Conservation (phyloP, 2,797 vertebrate genomes). For the Gastrophryne carolinensis region DNA sequence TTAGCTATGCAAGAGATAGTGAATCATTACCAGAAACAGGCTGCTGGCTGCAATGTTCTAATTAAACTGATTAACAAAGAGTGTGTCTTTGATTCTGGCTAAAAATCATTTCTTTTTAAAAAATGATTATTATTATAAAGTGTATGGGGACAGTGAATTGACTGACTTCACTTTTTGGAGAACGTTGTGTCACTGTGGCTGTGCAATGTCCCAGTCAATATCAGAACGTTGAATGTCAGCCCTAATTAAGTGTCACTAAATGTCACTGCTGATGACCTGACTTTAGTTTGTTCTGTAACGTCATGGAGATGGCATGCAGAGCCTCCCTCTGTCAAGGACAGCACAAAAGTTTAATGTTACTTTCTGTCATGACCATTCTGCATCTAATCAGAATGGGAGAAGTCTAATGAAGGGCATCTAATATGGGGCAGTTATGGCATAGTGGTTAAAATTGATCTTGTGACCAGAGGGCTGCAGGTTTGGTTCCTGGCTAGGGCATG, state of each 20-base stretch:
- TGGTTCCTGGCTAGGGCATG: too few relatives aligned
- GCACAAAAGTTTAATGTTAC: too few relatives aligned
- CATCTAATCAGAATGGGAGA: too few relatives aligned
- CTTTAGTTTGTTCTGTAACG: too few relatives aligned
- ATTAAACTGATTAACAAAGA: neutral
- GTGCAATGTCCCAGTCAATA: conserved; percentile 1
- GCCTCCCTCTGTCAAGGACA: too few relatives aligned
- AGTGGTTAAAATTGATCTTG: too few relatives aligned
- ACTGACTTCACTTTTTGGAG: neutral
- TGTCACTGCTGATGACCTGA: neutral
- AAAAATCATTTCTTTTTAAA: neutral
- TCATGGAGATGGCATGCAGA: too few relatives aligned
- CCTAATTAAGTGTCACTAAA: neutral
- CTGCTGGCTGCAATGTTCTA: neutral
- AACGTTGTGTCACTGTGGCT: neutral
- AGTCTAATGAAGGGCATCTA: too few relatives aligned
- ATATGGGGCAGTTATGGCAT: too few relatives aligned
- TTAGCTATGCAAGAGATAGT: neutral
- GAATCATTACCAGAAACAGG: neutral
- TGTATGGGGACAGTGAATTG: neutral
- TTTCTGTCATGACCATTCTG: too few relatives aligned
- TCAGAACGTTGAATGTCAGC: conserved; percentile 1
- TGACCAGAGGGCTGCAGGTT: too few relatives aligned
- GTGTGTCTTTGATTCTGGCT: neutral
- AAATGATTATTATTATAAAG: neutral